Evolutionary conservation across 2,113 vertebrate genomes (phyloP).

Genomic region (Sus scrofa): T2T-Sscrofa CM000818.6:97891001-97891500

Average conservation of each 20-base stretch:
- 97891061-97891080: slow-evolving; percentile 74
- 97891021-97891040: slow-evolving; percentile 76
- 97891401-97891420: slow-evolving; percentile 18
- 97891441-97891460: slow-evolving; percentile 59
- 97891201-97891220: slow-evolving; percentile 55
- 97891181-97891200: slow-evolving; percentile 66
- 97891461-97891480: background rate
- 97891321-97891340: slow-evolving; percentile 18
- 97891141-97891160: slow-evolving; percentile 70
- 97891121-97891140: slow-evolving; percentile 72
- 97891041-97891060: slow-evolving; percentile 69
- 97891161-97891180: slow-evolving; percentile 71
- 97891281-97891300: slow-evolving; percentile 24
- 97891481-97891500: slow-evolving; percentile 50
- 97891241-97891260: slow-evolving; percentile 22
- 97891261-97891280: slow-evolving; percentile 53
- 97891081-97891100: slow-evolving; percentile 80
- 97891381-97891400: background rate
- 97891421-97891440: slow-evolving; percentile 15
- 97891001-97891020: slow-evolving; percentile 80
- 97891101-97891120: slow-evolving; percentile 81
- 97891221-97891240: background rate
- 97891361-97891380: slow-evolving; percentile 16
- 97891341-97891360: slow-evolving; percentile 3
- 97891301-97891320: slow-evolving; percentile 46